Percentiles rank a stretch among this genome's conserved stretches.
phyloP scores from a whole-genome alignment of 1,140 invertebrate genomes.

The Mya arenaria region DNA sequence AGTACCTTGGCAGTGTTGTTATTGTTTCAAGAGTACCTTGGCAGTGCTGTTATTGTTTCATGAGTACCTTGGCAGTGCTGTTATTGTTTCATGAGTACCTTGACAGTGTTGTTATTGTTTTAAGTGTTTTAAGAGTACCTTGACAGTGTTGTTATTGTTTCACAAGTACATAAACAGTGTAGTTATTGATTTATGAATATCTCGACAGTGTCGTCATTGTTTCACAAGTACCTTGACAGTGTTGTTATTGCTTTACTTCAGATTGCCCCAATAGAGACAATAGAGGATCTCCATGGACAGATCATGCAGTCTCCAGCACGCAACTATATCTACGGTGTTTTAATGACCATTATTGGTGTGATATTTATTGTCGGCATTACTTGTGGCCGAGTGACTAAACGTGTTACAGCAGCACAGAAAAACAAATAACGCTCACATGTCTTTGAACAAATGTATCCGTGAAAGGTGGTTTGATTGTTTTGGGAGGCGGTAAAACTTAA shows the following conservation, averaged over 20 bases:
- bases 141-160: too few relatives aligned
- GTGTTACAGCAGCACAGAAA: constrained; percentile 80
- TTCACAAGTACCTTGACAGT: background rate
- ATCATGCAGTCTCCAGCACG: constrained; percentile 88
- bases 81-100: too few relatives aligned
- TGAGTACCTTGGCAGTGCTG: too few relatives aligned
- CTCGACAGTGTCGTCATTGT: background rate
- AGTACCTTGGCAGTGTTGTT: too few relatives aligned
- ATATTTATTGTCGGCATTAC: constrained; percentile 92
- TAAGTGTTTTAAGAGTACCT: too few relatives aligned
- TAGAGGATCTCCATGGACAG: constrained; percentile 87
- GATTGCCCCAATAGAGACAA: constrained; percentile 85
- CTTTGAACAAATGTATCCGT: background rate
- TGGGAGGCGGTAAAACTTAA: too few relatives aligned
- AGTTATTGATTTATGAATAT: background rate
- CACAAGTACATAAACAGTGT: background rate
- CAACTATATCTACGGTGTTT: constrained; percentile 86
- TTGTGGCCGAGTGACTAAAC: constrained; percentile 89
- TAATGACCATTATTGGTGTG: constrained; percentile 86
- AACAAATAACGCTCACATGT: constrained; percentile 60
- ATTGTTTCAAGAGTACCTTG: too few relatives aligned
- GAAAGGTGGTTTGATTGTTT: too few relatives aligned
- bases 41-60: too few relatives aligned
- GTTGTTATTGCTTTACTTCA: constrained; percentile 66
- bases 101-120: too few relatives aligned